phyloP scores from a whole-genome alignment of 2,797 vertebrate genomes.

The Tokudaia muenninki region DNA sequence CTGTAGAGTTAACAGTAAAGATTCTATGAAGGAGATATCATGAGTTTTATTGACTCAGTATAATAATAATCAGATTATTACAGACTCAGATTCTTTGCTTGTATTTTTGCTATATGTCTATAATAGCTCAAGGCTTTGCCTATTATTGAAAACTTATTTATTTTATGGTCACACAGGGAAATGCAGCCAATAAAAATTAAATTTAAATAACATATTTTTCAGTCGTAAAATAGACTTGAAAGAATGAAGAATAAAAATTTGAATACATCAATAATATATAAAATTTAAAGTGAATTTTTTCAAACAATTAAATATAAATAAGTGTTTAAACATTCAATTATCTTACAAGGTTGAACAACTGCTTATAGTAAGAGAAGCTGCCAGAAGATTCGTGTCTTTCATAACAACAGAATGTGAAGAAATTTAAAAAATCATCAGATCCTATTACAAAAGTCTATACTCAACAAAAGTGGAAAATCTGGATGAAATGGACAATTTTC shows the following conservation, averaged over 20 bases:
- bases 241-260: background rate
- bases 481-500: too few relatives aligned
- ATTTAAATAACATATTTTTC: background rate
- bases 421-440: too few relatives aligned
- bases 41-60: background rate
- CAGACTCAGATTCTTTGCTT: background rate
- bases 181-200: background rate
- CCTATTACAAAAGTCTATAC: too few relatives aligned
- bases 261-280: background rate
- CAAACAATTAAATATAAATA: background rate
- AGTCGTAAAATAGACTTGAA: background rate
- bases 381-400: background rate
- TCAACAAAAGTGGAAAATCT: too few relatives aligned
- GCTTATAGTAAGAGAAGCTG: background rate
- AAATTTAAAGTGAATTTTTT: constrained; percentile 13
- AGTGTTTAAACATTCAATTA: background rate
- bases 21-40: background rate
- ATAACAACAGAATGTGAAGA: too few relatives aligned
- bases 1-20: background rate
- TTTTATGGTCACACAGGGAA: background rate
- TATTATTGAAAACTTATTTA: background rate
- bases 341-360: background rate
- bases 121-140: background rate
- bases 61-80: background rate
- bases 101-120: background rate